Conservation (phyloP, 2,797 vertebrate species). For the Pampus argenteus region DNA sequence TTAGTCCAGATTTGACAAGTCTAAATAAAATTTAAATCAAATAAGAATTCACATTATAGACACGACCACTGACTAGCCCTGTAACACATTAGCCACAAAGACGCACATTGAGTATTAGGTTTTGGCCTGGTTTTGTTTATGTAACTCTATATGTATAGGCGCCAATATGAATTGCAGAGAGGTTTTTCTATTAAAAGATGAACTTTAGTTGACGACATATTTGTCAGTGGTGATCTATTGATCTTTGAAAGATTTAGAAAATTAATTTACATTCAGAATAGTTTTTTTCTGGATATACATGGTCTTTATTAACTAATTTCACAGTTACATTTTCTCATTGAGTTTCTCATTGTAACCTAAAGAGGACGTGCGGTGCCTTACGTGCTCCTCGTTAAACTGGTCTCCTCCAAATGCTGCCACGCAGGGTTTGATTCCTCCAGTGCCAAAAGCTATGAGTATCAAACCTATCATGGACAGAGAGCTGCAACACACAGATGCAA, state of each 20-base stretch:
- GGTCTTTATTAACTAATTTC: not conserved
- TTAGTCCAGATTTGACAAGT: too few relatives aligned
- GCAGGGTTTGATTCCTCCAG: constrained; percentile 98
- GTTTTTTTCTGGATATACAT: not conserved
- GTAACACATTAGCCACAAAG: too few relatives aligned
- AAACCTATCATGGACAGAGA: constrained; percentile 91
- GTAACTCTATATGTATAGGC: not conserved
- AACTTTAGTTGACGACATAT: too few relatives aligned
- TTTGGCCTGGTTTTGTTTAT: too few relatives aligned
- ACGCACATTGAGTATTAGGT: too few relatives aligned
- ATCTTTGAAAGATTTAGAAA: too few relatives aligned
- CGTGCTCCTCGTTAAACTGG: constrained; percentile 94
- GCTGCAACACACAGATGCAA: constrained; percentile 75
- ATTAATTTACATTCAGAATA: too few relatives aligned
- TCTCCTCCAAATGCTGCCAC: constrained; percentile 98
- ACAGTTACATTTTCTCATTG: not conserved
- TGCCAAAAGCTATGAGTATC: constrained; percentile 94
- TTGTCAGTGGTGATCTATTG: too few relatives aligned
- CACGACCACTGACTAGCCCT: too few relatives aligned
- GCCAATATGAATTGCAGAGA: not conserved
- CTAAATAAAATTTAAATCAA: too few relatives aligned
- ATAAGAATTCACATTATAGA: too few relatives aligned
- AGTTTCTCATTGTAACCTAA: not conserved
- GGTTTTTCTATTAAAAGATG: too few relatives aligned
- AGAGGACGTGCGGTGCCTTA: constrained; percentile 75